Evolutionary conservation across 2,888 invertebrate species (phyloP).

Genomic region (Pecten maximus): DNA sequence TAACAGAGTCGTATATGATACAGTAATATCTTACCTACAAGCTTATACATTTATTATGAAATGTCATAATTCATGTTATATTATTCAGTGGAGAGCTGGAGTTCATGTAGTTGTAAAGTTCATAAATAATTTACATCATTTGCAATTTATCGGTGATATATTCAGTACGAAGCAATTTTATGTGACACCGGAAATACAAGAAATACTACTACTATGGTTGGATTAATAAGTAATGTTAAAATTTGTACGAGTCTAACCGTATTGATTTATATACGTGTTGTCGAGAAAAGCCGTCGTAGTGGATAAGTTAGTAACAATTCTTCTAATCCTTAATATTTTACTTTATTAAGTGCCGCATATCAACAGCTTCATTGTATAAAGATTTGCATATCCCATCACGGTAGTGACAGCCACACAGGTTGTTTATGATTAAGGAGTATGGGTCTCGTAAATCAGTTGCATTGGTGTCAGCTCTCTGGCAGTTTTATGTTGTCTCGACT

Average conservation of each 20-base stretch:
- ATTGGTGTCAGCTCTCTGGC: neutral
- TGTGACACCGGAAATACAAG: neutral
- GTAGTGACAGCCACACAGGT: neutral
- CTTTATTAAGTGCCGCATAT: neutral
- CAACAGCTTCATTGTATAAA: neutral
- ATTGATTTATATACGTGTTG: neutral
- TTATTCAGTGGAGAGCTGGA: neutral
- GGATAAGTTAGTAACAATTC: neutral
- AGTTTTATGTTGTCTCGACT: neutral
- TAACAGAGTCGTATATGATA: neutral
- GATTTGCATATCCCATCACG: neutral
- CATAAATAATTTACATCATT: neutral
- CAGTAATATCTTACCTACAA: neutral
- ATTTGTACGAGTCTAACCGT: too few species aligned
- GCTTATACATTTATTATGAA: neutral
- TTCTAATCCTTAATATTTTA: neutral
- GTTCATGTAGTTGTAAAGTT: neutral
- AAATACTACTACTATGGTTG: neutral
- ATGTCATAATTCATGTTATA: neutral
- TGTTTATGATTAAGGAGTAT: neutral
- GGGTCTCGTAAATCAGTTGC: conserved; percentile 1
- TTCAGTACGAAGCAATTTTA: neutral
- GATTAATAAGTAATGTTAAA: too few species aligned
- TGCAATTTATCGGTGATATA: neutral
- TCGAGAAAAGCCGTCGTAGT: neutral